Base-by-base conservation (phyloP, 2,797 vertebrate species). In the Menidia menidia region DNA sequence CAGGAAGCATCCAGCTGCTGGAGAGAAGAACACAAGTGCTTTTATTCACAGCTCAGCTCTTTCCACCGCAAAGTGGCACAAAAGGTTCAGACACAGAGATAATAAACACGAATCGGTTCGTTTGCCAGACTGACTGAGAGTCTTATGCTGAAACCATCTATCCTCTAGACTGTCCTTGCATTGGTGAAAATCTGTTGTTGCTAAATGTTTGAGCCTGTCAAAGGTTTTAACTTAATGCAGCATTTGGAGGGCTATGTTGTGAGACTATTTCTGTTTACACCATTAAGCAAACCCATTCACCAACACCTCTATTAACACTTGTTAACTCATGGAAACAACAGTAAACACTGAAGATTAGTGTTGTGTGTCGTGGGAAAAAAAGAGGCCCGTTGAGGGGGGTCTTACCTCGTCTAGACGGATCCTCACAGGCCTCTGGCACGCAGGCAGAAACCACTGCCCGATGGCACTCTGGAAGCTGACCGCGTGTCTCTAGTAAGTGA, bases 381-480 rank as follows among this genome's bases (percentile, higher is more conserved):
- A 25, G 25, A 25, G 2, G n/a, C n/a, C n/a, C n/a, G n/a, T n/a
- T n/a, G n/a, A n/a, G n/a, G 14, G 8, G 44, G 15, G 13, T 64
- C 91, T 92, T 88, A 98, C 97, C 97, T 86, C n/a, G 88, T 57
- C 65, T 84, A 15, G 80, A 66, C 0, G 3, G 71, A 14, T 96
- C 89, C 4, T 78, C 69, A 5, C 87, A 42, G 0, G 60, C 55
- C 15, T 64, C 66, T 4, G 53, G 82, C 78, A 51, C 78, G 72
- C 32, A 92, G 31, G 82, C 86, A 77, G 75, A 88, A 43, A 95
- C 6, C 0, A 90, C 82, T 0, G 66, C 70, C 0, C 35, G 68
- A 32, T 94, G 92, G 4, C 85, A 58, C 18, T 74, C 86, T 33
- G 54, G 60, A 0, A 59, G 47, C 1, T 61, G 48, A 18, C 87